Conservation (phyloP, 2,797 vertebrate genomes). For the Avahi laniger region DNA sequence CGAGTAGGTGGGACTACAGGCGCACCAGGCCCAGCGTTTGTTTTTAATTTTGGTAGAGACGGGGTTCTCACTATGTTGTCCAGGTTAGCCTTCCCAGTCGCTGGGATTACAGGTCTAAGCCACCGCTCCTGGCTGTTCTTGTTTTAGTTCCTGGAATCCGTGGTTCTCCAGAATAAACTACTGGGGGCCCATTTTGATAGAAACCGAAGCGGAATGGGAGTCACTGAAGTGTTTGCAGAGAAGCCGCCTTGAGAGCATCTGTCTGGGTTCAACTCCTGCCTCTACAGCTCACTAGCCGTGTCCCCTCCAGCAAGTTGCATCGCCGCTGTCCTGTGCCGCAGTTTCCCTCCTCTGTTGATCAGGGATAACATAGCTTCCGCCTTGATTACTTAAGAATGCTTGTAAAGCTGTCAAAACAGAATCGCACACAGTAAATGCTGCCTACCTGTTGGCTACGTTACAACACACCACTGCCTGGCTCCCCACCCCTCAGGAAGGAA, state of each 20-base stretch:
- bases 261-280: not conserved
- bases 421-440: not conserved
- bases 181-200: not conserved
- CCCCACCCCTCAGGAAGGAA: not conserved
- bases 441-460: not conserved
- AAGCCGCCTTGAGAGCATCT: not conserved
- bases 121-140: not conserved
- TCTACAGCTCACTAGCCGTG: not conserved
- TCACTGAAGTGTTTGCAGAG: not conserved
- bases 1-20: not conserved
- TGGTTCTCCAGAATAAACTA: not conserved
- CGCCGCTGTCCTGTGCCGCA: not conserved
- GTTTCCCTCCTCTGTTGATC: not conserved
- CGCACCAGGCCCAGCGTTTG: too few species aligned
- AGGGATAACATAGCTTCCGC: not conserved
- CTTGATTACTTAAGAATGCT: not conserved
- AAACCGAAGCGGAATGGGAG: not conserved
- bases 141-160: not conserved
- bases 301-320: not conserved
- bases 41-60: not conserved
- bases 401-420: not conserved
- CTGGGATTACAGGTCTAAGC: not conserved
- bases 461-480: fast-evolving
- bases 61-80: not conserved
- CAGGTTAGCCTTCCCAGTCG: not conserved